phyloP scores from a whole-genome alignment of 2,888 invertebrate species.

The Acronicta alni region DNA sequence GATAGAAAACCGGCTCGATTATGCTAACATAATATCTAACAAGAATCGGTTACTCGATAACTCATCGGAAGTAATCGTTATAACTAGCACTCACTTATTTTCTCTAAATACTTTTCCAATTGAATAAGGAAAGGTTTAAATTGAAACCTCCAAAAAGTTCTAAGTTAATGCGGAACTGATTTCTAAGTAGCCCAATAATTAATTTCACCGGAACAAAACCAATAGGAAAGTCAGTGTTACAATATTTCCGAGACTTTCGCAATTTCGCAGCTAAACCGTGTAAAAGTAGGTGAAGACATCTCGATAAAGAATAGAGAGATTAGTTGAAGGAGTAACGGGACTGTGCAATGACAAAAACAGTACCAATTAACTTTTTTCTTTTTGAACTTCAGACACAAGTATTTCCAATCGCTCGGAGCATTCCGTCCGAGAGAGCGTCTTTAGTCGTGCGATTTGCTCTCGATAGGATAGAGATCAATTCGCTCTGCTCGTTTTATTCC shows the following conservation, averaged over 20 bases:
- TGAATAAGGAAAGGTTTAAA: no score
- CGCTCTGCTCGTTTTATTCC: constrained; percentile 83
- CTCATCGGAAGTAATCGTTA: no score
- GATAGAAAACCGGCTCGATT: no score
- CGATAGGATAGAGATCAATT: constrained; percentile 85
- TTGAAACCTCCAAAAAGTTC: constrained; percentile 6
- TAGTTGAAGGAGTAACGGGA: constrained; percentile 77
- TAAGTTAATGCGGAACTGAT: constrained; percentile 18
- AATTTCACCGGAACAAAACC: constrained; percentile 50
- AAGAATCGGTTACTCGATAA: no score
- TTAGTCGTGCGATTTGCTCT: constrained; percentile 86
- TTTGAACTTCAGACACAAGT: constrained; percentile 77
- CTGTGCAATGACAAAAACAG: constrained; percentile 81
- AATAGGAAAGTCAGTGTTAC: constrained; percentile 52
- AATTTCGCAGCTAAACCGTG: constrained; percentile 63
- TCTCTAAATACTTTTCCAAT: no score
- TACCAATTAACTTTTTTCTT: constrained; percentile 86
- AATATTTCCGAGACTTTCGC: constrained; percentile 63
- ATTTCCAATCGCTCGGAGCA: constrained; percentile 81
- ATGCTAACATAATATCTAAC: no score
- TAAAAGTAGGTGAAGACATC: constrained; percentile 69
- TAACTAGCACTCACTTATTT: no score
- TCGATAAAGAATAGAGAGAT: constrained; percentile 74
- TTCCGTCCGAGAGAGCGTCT: constrained; percentile 82
- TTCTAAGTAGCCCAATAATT: constrained; percentile 48